Percentiles rank a stretch among this genome's conserved stretches.
These are phyloP conservation scores for Isurus oxyrinchus DNA, from an alignment of 2,113 vertebrate genomes.

Conservation along the genomic window DNA sequence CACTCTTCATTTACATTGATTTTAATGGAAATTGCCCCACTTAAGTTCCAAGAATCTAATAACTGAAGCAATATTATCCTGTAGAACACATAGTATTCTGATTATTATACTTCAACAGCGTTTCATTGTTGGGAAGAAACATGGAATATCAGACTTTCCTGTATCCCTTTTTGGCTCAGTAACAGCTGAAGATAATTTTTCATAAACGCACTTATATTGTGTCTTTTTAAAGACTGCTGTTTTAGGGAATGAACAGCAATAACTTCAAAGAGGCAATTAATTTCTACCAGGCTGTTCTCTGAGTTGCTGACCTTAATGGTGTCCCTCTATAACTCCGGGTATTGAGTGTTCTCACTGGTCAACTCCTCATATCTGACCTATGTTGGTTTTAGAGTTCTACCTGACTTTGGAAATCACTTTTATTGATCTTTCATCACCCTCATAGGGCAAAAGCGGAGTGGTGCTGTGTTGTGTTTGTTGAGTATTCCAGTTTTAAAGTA, in stretches of 20 bases:
- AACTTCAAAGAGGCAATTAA: not conserved
- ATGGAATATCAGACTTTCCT: not conserved
- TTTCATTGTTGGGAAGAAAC: not conserved
- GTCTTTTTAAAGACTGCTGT: not conserved
- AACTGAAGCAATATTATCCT: not conserved
- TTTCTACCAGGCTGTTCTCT: not conserved
- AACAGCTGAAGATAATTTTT: not conserved
- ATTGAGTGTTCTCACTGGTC: not conserved
- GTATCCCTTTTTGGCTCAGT: not conserved
- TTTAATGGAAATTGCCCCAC: not conserved
- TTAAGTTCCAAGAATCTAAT: not conserved
- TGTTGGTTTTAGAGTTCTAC: not conserved
- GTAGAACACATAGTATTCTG: not conserved
- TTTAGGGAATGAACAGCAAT: no score
- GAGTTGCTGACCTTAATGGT: not conserved
- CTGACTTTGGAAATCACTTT: not conserved
- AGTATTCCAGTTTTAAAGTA: no score
- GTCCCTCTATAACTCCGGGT: not conserved
- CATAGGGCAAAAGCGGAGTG: not conserved
- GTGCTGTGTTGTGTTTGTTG: not conserved
- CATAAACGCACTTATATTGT: not conserved
- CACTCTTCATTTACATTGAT: not conserved
- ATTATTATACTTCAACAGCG: not conserved
- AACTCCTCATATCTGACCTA: not conserved
- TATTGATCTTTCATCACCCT: not conserved